Evolutionary conservation across 1,140 invertebrate genomes (phyloP).

Genomic region (Lasaia peninsularis): DNA sequence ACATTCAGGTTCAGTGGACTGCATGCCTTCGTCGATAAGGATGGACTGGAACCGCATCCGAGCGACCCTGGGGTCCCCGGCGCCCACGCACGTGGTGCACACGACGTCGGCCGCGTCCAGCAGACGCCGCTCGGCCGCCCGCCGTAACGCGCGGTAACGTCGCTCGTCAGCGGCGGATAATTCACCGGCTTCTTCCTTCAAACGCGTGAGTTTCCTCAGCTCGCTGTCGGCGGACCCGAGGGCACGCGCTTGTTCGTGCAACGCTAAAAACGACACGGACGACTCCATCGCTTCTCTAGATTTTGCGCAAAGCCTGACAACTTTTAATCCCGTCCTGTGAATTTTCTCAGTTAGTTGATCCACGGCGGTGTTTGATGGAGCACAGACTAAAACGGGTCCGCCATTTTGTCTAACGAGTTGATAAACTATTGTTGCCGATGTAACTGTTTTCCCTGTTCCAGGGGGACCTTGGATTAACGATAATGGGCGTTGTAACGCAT

Average conservation of each 20-base stretch:
- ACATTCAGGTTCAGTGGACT: constrained; percentile 98
- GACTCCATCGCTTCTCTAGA: constrained; percentile 99
- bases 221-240: constrained; percentile 92
- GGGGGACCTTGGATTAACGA: constrained; percentile 97
- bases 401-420: constrained; percentile 96
- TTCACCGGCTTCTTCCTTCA: constrained; percentile 98
- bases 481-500: constrained; percentile 96
- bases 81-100: constrained; percentile 99
- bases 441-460: constrained; percentile 99
- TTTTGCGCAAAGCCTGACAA: constrained; percentile 98
- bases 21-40: constrained; percentile 97
- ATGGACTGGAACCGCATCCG: constrained; percentile 98
- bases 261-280: constrained; percentile 96
- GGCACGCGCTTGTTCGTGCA: constrained; percentile 98
- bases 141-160: constrained; percentile 93
- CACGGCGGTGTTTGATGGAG: constrained; percentile 99
- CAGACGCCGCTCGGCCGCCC: constrained; percentile 93
- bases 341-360: constrained; percentile 99
- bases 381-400: constrained; percentile 97
- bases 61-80: constrained; percentile 94
- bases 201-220: constrained; percentile 95
- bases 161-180: constrained; percentile 96
- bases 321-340: constrained; percentile 97
- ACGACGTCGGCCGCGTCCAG: constrained; percentile 98
- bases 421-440: constrained; percentile 99